Percentiles rank a stretch among this genome's conserved stretches.
Evolutionary conservation across 2,888 invertebrate genomes (phyloP).

Genomic region (Terebella lapidaria): DNA sequence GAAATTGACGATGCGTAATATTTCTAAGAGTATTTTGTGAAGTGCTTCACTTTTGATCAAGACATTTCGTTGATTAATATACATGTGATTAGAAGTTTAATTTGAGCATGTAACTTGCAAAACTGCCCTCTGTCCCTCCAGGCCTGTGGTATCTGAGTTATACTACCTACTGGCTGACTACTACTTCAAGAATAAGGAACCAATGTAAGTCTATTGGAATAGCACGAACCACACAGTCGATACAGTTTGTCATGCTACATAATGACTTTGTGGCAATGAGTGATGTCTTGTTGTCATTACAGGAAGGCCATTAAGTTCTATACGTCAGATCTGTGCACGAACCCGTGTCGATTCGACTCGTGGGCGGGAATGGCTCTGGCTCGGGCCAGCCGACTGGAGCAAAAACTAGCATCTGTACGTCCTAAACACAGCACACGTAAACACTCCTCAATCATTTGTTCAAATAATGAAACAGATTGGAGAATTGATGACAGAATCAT

Average conservation of each 20-base stretch:
- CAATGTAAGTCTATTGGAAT: constrained; percentile 48
- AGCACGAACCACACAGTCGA: too few species aligned
- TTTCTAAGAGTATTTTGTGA: too few species aligned
- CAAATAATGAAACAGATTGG: too few species aligned
- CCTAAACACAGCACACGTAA: background rate
- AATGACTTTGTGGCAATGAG: too few species aligned
- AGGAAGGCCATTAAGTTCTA: constrained; percentile 74
- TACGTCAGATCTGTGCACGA: constrained; percentile 74
- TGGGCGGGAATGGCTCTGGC: constrained; percentile 85
- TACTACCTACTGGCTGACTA: constrained; percentile 90
- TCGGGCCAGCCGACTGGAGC: constrained; percentile 66
- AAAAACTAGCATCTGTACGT: constrained; percentile 69
- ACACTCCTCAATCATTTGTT: too few species aligned
- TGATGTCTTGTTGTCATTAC: too few species aligned
- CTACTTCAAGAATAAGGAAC: constrained; percentile 83
- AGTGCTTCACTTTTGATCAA: too few species aligned
- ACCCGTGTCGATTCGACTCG: constrained; percentile 75
- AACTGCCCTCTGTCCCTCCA: constrained; percentile 4
- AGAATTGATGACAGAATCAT: too few species aligned
- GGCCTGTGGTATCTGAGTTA: constrained; percentile 59
- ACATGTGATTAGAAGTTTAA: too few species aligned
- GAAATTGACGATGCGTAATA: too few species aligned
- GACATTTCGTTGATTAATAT: too few species aligned
- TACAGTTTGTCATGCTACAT: background rate
- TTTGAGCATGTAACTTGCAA: too few species aligned